phyloP scores from a whole-genome alignment of 2,797 vertebrate genomes.

The Orientallactaga sibirica region DNA sequence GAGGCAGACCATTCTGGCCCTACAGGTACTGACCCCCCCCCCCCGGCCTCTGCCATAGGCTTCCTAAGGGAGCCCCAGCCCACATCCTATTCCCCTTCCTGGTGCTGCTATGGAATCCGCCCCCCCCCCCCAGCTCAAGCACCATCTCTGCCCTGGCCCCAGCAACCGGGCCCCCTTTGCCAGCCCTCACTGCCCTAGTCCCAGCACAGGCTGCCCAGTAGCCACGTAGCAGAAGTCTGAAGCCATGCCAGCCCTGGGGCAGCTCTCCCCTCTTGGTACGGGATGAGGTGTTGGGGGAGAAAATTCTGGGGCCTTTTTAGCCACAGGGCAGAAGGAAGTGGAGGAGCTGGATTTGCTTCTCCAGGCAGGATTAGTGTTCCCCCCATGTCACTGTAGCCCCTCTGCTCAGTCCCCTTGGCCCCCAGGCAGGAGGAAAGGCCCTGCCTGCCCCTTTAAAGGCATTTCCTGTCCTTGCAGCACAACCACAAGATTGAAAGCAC shows the following conservation, averaged over 20 bases:
- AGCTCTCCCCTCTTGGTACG: slow-evolving; percentile 48
- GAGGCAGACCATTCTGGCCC: slow-evolving; percentile 69
- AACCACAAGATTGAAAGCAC: neutral
- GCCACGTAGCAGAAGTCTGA: slow-evolving; percentile 83
- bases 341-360: slow-evolving; percentile 48
- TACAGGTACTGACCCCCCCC: slow-evolving; percentile 46
- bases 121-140: neutral
- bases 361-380: slow-evolving; percentile 58
- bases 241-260: slow-evolving; percentile 59
- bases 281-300: neutral
- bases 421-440: slow-evolving; percentile 13
- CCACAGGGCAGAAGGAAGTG: neutral
- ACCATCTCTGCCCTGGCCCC: slow-evolving; percentile 56
- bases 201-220: slow-evolving; percentile 79
- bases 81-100: neutral
- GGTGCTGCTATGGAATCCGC: slow-evolving; percentile 75
- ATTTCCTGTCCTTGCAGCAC: neutral
- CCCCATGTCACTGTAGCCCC: neutral
- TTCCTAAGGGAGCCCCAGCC: slow-evolving; percentile 63
- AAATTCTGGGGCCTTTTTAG: slow-evolving; percentile 47
- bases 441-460: slow-evolving; percentile 30
- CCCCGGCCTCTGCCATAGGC: slow-evolving; percentile 26
- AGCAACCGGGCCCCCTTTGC: neutral
- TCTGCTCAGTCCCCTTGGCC: neutral
- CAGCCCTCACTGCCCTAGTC: slow-evolving; percentile 51